These are phyloP conservation scores for Oncorhynchus kisutch DNA, from an alignment of 2,113 vertebrate genomes.

Conservation along the genomic window DNA sequence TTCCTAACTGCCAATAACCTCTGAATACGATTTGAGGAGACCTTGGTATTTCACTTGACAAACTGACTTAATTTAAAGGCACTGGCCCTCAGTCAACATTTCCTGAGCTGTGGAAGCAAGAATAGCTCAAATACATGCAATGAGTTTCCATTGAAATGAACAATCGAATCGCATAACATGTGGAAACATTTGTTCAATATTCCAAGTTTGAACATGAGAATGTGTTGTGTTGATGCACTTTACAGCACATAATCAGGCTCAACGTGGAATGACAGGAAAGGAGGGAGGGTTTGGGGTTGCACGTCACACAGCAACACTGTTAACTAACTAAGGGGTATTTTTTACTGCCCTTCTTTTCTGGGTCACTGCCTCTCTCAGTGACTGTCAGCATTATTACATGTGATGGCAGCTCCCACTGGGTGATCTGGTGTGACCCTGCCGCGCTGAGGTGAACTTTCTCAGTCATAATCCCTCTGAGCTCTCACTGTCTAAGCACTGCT, in stretches of 20 bases:
- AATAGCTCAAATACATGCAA: neutral
- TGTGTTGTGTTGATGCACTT: conserved; percentile 34
- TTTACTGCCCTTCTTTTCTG: conserved; percentile 27
- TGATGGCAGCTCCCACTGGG: conserved; percentile 16
- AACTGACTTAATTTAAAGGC: neutral
- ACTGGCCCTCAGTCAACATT: conserved; percentile 9
- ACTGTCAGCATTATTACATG: conserved; percentile 47
- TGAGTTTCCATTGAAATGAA: neutral
- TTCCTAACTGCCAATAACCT: conserved; percentile 10
- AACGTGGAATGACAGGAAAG: neutral
- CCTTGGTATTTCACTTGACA: conserved; percentile 46
- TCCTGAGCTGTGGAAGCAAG: neutral
- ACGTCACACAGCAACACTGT: neutral
- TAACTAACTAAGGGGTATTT: conserved; percentile 2
- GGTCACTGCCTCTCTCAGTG: conserved; percentile 30
- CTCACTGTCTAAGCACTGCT: neutral
- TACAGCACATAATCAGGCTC: conserved; percentile 1
- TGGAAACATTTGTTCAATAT: conserved; percentile 28
- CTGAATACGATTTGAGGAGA: conserved; percentile 16
- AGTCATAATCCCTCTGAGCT: neutral
- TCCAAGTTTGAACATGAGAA: conserved; percentile 32
- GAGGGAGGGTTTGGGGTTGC: too few relatives aligned
- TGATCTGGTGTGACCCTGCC: conserved; percentile 19
- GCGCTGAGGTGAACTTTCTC: conserved; percentile 13
- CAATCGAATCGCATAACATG: conserved; percentile 14